phyloP scores from a whole-genome alignment of 2,797 vertebrate genomes.

The Pseudomugil tenellus region DNA sequence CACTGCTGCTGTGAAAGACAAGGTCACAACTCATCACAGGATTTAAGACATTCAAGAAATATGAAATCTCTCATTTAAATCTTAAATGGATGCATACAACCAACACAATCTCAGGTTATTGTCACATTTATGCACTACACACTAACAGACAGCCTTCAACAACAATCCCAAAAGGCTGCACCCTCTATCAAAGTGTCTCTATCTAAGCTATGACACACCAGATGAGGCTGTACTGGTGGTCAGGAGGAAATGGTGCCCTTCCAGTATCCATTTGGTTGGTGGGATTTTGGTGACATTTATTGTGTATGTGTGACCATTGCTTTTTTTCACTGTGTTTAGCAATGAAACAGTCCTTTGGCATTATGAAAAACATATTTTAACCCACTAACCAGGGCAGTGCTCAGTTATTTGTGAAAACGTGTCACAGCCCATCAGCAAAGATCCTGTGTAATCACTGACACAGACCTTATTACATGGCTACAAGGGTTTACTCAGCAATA shows the following conservation, averaged over 20 bases:
- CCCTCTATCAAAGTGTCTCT: not conserved
- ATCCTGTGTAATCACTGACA: not conserved
- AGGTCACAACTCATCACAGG: conserved; percentile 12
- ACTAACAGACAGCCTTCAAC: not conserved
- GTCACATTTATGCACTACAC: not conserved
- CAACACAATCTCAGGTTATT: not conserved
- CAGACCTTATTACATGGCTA: not conserved
- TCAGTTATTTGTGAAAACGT: not conserved
- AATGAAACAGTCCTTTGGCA: no score
- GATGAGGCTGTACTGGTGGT: not conserved
- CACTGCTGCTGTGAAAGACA: not conserved
- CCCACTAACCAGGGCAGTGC: not conserved
- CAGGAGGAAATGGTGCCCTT: not conserved
- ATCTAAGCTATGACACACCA: not conserved
- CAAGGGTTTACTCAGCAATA: not conserved
- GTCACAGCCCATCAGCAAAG: no score
- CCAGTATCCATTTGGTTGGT: not conserved
- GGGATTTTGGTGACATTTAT: not conserved
- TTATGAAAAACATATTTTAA: not conserved
- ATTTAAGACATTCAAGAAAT: not conserved
- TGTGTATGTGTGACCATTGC: not conserved
- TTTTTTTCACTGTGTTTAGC: not conserved
- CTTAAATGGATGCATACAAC: not conserved
- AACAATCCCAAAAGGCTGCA: not conserved
- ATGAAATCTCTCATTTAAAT: not conserved